Evolutionary conservation across 92 coral and sea anemone species (phyloP), one percentile per base, ranked within the genome.

Genomic region (Epizoanthus fatuus): DNA sequence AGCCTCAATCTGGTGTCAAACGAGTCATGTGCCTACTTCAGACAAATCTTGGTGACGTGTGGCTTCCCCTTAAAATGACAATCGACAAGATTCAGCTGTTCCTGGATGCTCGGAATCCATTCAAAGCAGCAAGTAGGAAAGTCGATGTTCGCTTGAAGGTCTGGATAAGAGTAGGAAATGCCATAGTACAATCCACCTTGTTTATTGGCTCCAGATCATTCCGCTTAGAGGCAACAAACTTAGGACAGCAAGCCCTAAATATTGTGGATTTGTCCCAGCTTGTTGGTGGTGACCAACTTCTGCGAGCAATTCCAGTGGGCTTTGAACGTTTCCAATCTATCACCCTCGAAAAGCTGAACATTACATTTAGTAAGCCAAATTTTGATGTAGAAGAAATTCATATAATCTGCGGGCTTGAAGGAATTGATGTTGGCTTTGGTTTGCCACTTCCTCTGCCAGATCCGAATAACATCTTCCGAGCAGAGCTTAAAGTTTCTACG

Each of bases 361-460:
- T 91, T 8, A 81, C 70, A 14, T 91, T 91, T 49, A 81, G 81
- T 17, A 91, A 82, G 63, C 87, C 85, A 3, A 42, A 42, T 2
- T 91, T 87, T 82, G 45, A 91, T 10, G 37, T 91, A n/a, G 52
- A 81, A 13, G 78, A 77, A 56, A 72, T 88, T 38, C 70, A 55
- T 7, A n/a, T 91, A 19, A 63, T 59, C 17, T 51, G 86, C n/a
- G 79, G 76, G 64, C 88, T 91, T 37, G 59, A 91, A 20, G 94
- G 91, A 9, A 74, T 91, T 35, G 91, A 91, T 57, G 91, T 79
- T 2, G 94, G 94, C 1, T 91, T 91, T 64, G 22, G 83, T 29
- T 81, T 91, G 42, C 91, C 94, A 3, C 84, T 91, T 10, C 91
- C 90, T 32, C 47, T 84, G 75, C 85, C 88, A 53, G 86, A 87